A percentile compares a stretch with the other conserved stretches of the same genome.
Conservation (phyloP, 2,797 vertebrate genomes). For the Onychomys torridus region DNA sequence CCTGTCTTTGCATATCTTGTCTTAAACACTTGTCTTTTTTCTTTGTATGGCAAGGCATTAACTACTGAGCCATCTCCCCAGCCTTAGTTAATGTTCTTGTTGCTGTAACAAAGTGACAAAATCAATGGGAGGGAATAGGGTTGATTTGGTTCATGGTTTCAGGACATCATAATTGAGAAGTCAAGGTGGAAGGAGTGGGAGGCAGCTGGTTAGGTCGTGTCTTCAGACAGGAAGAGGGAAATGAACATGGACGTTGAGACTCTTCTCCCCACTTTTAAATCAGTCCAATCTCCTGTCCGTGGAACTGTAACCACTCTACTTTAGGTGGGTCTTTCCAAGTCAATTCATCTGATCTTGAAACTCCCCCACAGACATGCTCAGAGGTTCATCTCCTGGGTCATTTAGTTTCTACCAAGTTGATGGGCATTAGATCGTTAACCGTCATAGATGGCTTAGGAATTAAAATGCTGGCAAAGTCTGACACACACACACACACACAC, state of each 20-base stretch:
- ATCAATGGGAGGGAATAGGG: neutral
- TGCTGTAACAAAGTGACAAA: neutral
- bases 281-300: too few relatives aligned
- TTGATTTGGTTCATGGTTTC: neutral
- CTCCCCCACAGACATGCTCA: neutral
- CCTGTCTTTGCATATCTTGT: neutral
- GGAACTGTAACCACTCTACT: neutral
- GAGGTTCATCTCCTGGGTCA: neutral
- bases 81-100: neutral
- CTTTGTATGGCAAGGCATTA: neutral
- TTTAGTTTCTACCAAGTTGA: neutral
- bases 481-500: too few relatives aligned
- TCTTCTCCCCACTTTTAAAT: too few relatives aligned
- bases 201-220: neutral
- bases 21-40: neutral
- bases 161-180: too few relatives aligned
- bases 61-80: neutral
- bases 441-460: constrained; percentile 11
- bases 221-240: neutral
- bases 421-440: neutral
- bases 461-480: constrained; percentile 16
- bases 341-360: neutral
- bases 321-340: neutral
- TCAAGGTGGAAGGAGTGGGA: neutral
- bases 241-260: neutral